Conservation (phyloP, 2,888 invertebrate genomes). For the Ichneumoninae sp. region DNA sequence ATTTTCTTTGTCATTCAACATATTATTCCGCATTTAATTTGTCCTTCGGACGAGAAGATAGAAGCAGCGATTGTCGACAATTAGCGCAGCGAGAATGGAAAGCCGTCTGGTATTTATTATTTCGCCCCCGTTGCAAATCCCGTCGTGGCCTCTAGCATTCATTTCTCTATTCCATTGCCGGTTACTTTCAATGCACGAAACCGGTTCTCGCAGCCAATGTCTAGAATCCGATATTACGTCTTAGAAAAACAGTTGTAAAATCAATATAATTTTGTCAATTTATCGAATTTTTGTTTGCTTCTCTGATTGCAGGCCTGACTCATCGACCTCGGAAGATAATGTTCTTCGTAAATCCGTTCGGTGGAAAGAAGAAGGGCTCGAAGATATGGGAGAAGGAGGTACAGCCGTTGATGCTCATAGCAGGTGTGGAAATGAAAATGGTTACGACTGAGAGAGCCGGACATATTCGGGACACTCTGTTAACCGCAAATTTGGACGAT, state of each 20-base stretch:
- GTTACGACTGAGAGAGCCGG: slow-evolving; percentile 90
- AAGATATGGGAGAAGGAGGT: slow-evolving; percentile 91
- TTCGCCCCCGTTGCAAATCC: slow-evolving; percentile 7
- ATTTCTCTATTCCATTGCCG: slow-evolving; percentile 18
- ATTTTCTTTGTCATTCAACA: neutral
- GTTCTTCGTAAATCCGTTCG: slow-evolving; percentile 93
- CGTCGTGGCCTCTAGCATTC: neutral
- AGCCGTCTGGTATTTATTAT: slow-evolving; percentile 4
- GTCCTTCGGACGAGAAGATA: neutral
- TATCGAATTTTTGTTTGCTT: neutral
- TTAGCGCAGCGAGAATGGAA: slow-evolving; percentile 22
- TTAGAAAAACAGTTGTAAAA: slow-evolving; percentile 3
- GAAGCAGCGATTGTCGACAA: neutral
- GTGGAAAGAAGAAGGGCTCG: slow-evolving; percentile 91
- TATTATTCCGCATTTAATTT: neutral
- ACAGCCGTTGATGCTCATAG: slow-evolving; percentile 88
- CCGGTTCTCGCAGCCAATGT: slow-evolving; percentile 27
- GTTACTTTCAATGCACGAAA: slow-evolving; percentile 33
- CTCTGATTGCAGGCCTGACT: slow-evolving; percentile 82
- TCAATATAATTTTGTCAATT: slow-evolving; percentile 21
- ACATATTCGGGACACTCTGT: slow-evolving; percentile 90
- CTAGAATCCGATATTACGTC: neutral
- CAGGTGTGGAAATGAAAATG: slow-evolving; percentile 88
- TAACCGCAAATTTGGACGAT: slow-evolving; percentile 86
- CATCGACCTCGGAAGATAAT: slow-evolving; percentile 90